Percentiles rank a stretch among this genome's conserved stretches.
Evolutionary conservation across 2,888 invertebrate species (phyloP).

Genomic region (Brachypterus glaber): DNA sequence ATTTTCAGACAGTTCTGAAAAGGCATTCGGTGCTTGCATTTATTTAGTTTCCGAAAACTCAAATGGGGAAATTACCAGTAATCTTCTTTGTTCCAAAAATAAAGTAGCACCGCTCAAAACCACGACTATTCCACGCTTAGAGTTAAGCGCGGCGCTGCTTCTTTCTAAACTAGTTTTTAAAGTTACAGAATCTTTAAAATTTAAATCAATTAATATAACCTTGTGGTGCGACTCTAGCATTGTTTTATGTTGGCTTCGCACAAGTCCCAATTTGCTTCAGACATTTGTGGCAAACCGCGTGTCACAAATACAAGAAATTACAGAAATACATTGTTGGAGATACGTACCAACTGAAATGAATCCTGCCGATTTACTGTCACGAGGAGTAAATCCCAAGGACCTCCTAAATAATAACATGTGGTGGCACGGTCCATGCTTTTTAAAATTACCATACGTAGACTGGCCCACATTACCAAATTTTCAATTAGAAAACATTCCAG

Average conservation of each 20-base stretch:
- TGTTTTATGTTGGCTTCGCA: slow-evolving; percentile 18
- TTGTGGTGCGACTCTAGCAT: slow-evolving; percentile 22
- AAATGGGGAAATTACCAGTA: no score
- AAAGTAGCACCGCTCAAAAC: slow-evolving; percentile 15
- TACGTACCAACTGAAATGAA: slow-evolving; percentile 18
- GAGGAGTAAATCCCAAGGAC: slow-evolving; percentile 13
- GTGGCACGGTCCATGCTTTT: slow-evolving; percentile 18
- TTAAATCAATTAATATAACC: slow-evolving; percentile 5
- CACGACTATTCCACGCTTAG: slow-evolving; percentile 16
- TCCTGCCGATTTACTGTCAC: slow-evolving; percentile 18
- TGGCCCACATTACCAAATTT: no score
- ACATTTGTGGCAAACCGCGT: slow-evolving; percentile 19
- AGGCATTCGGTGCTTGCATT: no score
- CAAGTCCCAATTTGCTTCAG: slow-evolving; percentile 16
- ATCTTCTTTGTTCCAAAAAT: slow-evolving; percentile 11
- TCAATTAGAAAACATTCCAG: no score
- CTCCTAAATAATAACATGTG: slow-evolving; percentile 13
- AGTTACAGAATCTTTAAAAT: slow-evolving; percentile 5
- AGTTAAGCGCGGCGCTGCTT: slow-evolving; percentile 16
- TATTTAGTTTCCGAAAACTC: no score
- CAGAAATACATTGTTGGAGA: slow-evolving; percentile 11
- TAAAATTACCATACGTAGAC: slow-evolving; percentile 3
- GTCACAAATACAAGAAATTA: slow-evolving; percentile 17
- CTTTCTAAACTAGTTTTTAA: slow-evolving; percentile 11
- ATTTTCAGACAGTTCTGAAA: slow-evolving; percentile 13